phyloP scores from a whole-genome alignment of 2,113 vertebrate genomes.

The Lepus europaeus region DNA sequence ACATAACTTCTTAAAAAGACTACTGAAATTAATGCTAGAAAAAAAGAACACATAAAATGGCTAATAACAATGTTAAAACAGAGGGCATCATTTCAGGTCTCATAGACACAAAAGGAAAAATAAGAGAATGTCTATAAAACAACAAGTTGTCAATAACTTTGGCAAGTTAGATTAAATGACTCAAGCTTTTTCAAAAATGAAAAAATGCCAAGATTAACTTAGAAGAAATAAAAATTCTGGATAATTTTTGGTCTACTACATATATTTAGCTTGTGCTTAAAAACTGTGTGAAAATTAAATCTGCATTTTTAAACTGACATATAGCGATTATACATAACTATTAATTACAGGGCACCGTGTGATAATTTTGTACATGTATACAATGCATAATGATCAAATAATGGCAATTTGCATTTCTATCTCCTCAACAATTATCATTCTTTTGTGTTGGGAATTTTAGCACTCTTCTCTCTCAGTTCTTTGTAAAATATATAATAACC shows the following conservation, averaged over 20 bases:
- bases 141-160: background rate
- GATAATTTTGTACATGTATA: too few relatives aligned
- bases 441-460: too few relatives aligned
- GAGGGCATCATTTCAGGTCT: background rate
- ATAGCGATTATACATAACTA: too few relatives aligned
- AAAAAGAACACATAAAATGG: background rate
- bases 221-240: background rate
- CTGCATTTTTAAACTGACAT: too few relatives aligned
- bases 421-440: too few relatives aligned
- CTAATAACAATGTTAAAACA: background rate
- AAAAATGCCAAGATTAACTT: background rate
- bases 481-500: too few relatives aligned
- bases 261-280: background rate
- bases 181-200: background rate
- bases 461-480: too few relatives aligned
- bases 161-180: background rate
- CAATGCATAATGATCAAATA: too few relatives aligned
- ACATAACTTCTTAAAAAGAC: background rate
- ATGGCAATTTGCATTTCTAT: too few relatives aligned
- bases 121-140: background rate
- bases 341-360: too few relatives aligned
- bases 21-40: background rate
- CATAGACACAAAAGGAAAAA: background rate
- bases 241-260: background rate
- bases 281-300: background rate